These are phyloP conservation scores for Malurus elegans DNA, from an alignment of 2,113 vertebrate species.

Conservation along the genomic window DNA sequence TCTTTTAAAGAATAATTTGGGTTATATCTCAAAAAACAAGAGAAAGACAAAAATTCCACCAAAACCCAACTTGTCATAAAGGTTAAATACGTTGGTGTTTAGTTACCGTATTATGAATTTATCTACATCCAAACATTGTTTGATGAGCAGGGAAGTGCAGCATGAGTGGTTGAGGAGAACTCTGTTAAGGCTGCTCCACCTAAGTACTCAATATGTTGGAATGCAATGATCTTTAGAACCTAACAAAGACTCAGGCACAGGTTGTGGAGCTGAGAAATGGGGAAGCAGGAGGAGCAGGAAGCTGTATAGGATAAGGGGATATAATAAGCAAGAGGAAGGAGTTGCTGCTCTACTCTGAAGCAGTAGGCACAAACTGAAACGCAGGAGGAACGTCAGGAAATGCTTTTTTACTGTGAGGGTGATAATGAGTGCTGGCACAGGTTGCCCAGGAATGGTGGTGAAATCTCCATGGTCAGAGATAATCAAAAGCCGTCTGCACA, in stretches of 20 bases:
- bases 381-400: background rate
- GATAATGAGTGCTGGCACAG: fast-evolving
- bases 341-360: background rate
- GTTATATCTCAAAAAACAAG: background rate
- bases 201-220: background rate
- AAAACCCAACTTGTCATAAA: background rate
- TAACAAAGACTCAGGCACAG: background rate
- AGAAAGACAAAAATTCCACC: background rate
- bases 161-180: background rate
- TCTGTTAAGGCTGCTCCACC: background rate
- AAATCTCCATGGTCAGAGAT: background rate
- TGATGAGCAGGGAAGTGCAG: background rate
- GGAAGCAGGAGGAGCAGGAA: background rate
- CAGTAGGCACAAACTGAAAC: background rate
- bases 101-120: background rate
- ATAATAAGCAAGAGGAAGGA: background rate
- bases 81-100: background rate
- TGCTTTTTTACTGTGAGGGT: background rate
- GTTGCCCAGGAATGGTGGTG: background rate
- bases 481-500: fast-evolving
- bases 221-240: background rate
- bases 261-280: background rate
- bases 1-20: background rate
- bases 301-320: background rate
- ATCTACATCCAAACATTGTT: background rate